Conservation (phyloP, 1,140 invertebrate species). For the Brachionus paranguensis region DNA sequence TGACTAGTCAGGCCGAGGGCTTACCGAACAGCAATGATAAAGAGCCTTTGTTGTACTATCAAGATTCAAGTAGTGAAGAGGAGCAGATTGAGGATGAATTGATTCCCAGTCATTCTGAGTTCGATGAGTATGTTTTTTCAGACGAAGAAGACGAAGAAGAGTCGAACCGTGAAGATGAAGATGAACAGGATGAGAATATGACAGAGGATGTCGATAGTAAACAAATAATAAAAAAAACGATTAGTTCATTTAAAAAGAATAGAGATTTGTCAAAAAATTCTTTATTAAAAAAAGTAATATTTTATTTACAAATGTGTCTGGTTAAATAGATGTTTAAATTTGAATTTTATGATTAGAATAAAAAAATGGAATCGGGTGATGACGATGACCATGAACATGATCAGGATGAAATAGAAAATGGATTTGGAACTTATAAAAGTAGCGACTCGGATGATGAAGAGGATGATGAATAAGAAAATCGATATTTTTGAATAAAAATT, state of each 20-base stretch:
- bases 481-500: neutral
- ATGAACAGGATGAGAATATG: slow-evolving; percentile 11
- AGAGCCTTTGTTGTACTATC: neutral
- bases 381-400: neutral
- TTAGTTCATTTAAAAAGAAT: neutral
- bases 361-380: neutral
- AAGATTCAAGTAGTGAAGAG: slow-evolving; percentile 34
- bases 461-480: neutral
- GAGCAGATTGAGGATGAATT: slow-evolving; percentile 37
- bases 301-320: no score
- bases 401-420: slow-evolving; percentile 41
- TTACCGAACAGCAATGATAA: neutral
- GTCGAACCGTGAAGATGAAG: slow-evolving; percentile 25
- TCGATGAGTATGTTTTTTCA: slow-evolving; percentile 39
- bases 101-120: slow-evolving; percentile 39
- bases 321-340: neutral
- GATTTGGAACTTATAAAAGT: slow-evolving; percentile 43
- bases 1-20: slow-evolving; percentile 40
- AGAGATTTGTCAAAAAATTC: neutral
- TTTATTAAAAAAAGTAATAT: slow-evolving; percentile 6
- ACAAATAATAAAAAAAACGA: neutral
- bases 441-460: neutral
- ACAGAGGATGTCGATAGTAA: neutral
- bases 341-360: neutral
- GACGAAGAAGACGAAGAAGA: slow-evolving; percentile 40